Percentiles rank a stretch among this genome's conserved stretches.
These are phyloP conservation scores for Crax fasciolata DNA, from an alignment of 2,797 vertebrate genomes.

Conservation along the genomic window DNA sequence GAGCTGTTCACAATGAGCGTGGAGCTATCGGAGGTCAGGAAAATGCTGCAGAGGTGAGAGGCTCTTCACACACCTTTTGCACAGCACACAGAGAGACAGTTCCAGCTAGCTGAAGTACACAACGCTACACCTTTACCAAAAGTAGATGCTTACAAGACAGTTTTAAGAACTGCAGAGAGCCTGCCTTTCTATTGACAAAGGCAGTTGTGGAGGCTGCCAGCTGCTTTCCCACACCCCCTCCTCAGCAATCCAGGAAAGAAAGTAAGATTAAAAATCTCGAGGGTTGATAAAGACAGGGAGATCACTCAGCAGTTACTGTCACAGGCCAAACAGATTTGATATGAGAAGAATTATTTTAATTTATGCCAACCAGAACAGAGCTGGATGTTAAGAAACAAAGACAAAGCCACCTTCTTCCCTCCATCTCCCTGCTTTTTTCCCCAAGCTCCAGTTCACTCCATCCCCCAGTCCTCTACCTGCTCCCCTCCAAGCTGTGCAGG, in stretches of 20 bases:
- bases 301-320: background rate
- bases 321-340: background rate
- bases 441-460: background rate
- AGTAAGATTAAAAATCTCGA: background rate
- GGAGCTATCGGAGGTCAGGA: background rate
- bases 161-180: background rate
- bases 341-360: background rate
- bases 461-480: background rate
- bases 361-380: background rate
- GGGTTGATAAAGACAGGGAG: background rate
- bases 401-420: background rate
- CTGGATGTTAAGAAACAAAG: background rate
- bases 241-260: background rate
- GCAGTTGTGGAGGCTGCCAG: background rate
- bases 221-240: background rate
- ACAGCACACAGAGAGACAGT: background rate
- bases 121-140: background rate
- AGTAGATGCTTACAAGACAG: background rate
- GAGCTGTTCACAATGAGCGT: background rate
- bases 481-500: background rate
- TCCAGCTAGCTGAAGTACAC: background rate
- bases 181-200: background rate
- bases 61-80: background rate
- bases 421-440: background rate
- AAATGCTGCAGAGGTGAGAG: fast-evolving